These are phyloP conservation scores for Chiroxiphia lanceolata DNA, from an alignment of 2,797 vertebrate species.

Conservation along the genomic window DNA sequence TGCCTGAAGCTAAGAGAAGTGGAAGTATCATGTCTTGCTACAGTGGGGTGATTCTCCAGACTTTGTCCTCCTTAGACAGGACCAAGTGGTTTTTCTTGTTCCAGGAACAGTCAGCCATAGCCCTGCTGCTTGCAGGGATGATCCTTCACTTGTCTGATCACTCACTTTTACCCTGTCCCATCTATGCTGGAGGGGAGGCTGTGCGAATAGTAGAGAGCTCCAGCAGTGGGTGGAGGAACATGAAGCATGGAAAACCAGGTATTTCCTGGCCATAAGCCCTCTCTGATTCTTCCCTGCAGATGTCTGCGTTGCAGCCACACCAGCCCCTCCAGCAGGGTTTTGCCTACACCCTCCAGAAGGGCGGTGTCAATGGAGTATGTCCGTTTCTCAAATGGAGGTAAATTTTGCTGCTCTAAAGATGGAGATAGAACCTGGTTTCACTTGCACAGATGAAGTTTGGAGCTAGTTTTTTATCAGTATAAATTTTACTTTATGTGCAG, in stretches of 20 bases:
- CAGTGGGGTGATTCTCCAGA: not conserved
- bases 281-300: not conserved
- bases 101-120: not conserved
- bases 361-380: rapidly evolving
- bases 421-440: not conserved
- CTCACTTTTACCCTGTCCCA: not conserved
- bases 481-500: not conserved
- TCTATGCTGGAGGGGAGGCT: not conserved
- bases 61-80: not conserved
- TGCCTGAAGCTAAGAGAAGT: not conserved
- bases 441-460: not conserved
- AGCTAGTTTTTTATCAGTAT: not conserved
- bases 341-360: not conserved
- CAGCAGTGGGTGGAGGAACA: not conserved
- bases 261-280: not conserved
- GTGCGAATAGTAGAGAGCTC: not conserved
- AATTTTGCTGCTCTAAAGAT: not conserved
- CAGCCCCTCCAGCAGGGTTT: not conserved
- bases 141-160: not conserved
- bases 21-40: not conserved
- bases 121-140: not conserved
- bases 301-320: not conserved
- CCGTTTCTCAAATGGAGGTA: not conserved
- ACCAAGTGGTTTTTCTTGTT: not conserved
- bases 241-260: not conserved